Base-by-base conservation (phyloP, 2,888 invertebrate genomes). In the Eristalinus aeneus region DNA sequence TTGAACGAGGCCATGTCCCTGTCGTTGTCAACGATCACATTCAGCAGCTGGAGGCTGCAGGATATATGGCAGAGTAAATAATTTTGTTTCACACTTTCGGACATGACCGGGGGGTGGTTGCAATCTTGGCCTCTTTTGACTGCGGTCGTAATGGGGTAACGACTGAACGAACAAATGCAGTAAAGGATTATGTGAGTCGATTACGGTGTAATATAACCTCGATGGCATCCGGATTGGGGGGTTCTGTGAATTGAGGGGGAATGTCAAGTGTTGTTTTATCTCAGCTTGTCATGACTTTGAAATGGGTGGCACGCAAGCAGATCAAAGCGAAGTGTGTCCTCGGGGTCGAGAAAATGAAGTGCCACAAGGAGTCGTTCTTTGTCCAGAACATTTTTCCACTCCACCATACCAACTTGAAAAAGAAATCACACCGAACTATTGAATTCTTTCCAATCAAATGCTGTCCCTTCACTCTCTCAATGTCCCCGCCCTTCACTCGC, bases 201-300 rank as follows among this genome's bases (percentile, higher is more conserved):
- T 78, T 77, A 39, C 61, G 69, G 54, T 64, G 75, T 75, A 75
- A 67, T 75, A 67, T 65, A 46, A 67, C 54, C 54, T 64, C 16
- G 36, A 56, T 64, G 64, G 53, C 54, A 46, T 16, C 16, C 46
- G 16, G 8, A 16, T 23, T 27, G 34, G 36, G 56, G n/a, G 27
- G 20, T 69, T 27, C 56, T 23, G 56, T 69, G n/a, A 69, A 69
- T 63, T 39, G 39, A 12, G 12, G 20, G 20, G 22, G 63, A 22
- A 63, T 46, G 39, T 46, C 39, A 46, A 46, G 39, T 34, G 34
- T 46, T 20, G 46, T 46, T 46, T 5, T 46, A 16, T 46, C 5
- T 5, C 27, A 27, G 27, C n/a, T n/a, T n/a, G n/a, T n/a, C n/a
- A n/a, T n/a, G n/a, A n/a, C n/a, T n/a, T n/a, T n/a, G n/a, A n/a